Evolutionary conservation across 2,113 vertebrate species (phyloP), one percentile per base, ranked within the genome.

Genomic region (Callorhinus ursinus): DNA sequence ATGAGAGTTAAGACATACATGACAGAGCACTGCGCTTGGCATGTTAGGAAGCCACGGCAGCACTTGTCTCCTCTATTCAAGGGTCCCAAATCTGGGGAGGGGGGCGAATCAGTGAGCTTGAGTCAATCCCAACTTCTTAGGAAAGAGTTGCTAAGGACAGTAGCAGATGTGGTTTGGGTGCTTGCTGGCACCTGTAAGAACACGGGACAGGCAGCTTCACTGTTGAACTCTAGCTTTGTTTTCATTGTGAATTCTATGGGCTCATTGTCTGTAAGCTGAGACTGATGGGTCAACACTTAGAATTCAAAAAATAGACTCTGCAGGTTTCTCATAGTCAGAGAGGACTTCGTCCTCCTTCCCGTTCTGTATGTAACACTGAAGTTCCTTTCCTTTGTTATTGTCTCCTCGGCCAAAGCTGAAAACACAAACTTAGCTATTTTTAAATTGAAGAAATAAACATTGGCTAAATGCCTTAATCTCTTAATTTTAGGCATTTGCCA

Each of bases 391-490:
- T 79, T 39, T 46, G 49, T n/a, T 76, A 36, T 1, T 4, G 2
- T 80, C 59, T 86, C 42, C 33, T 65, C 46, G 74, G 93, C 10
- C 16, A 57, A 85, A 42, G 7, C 63, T 86, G 61, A 97, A 89
- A 86, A 39, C 8, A 53, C 21, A 79, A 28, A 94, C 57, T 59
- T 86, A 36, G 61, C 13, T 86, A 33, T 61, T 79, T 84, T 90
- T 57, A 12, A 63, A 85, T 46, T 51, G 49, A 55, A 82, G 33
- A 59, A 83, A 39, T 19, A 65, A 82, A 88, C 16, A 55, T 26
- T 49, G 15, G 36, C 61, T 72, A 15, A 82, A 61, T 59, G 19
- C 7, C 13, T 79, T 31, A 49, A 57, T 57, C 12, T 65, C 46
- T 90, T 85, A 26, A 85, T 31, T 90, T 89, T 46, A 65, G 28